Evolutionary conservation across 1,140 invertebrate genomes (phyloP).

Genomic region (Aporrectodea caliginosa): DNA sequence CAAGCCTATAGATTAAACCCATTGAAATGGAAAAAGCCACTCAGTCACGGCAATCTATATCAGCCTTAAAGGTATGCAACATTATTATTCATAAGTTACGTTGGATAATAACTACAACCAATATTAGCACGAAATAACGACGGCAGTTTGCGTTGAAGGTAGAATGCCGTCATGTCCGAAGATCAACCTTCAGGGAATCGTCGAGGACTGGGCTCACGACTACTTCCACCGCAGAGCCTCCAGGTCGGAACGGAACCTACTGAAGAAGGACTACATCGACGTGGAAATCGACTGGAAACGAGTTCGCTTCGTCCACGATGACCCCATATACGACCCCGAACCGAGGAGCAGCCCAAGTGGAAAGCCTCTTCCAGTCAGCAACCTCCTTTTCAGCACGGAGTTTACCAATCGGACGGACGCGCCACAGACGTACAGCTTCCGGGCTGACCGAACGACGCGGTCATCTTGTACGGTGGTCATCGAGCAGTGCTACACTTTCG

Average conservation of each 20-base stretch:
- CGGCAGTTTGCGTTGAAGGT: too few species aligned
- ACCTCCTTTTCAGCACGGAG: slow-evolving; percentile 50
- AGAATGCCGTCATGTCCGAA: too few species aligned
- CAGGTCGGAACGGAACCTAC: slow-evolving; percentile 17
- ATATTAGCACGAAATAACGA: too few species aligned
- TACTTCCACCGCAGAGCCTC: slow-evolving; percentile 15
- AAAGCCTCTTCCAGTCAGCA: slow-evolving; percentile 9
- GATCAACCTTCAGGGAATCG: slow-evolving; percentile 17
- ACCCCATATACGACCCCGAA: slow-evolving; percentile 12
- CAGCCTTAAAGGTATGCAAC: too few species aligned
- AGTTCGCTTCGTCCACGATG: slow-evolving; percentile 12
- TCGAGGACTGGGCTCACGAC: slow-evolving; percentile 23
- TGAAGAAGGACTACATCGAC: slow-evolving; percentile 20
- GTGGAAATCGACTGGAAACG: slow-evolving; percentile 27
- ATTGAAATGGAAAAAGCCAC: too few species aligned
- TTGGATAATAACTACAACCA: too few species aligned
- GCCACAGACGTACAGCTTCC: slow-evolving; percentile 49
- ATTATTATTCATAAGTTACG: too few species aligned
- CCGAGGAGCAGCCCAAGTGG: neutral
- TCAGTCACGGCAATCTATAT: too few species aligned
- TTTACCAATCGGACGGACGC: slow-evolving; percentile 51
- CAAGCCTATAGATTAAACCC: too few species aligned
- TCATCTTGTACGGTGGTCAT: slow-evolving; percentile 43
- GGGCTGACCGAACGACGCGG: slow-evolving; percentile 48
- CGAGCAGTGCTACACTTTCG: slow-evolving; percentile 42